Evolutionary conservation across 30 jellyfish, hydroid and myxozoan genomes (phyloP), one percentile per base, ranked within the genome.

Genomic region (Pseudorhiza aurosa): DNA sequence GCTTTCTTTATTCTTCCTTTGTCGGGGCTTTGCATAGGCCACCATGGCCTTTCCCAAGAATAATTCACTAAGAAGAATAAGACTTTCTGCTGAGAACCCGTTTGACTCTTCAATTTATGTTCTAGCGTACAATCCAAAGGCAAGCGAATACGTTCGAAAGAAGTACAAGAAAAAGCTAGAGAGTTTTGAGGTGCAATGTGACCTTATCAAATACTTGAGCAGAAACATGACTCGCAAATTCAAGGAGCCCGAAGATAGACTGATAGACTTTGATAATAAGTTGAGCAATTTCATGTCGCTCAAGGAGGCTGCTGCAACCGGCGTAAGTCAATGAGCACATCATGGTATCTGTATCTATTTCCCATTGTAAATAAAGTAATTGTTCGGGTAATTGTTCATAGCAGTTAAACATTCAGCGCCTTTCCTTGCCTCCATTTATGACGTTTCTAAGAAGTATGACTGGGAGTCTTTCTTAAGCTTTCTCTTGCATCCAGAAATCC

Each of bases 181-280:
- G 47, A 18, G 26, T 45, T 93, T 83, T 56, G 98, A 85, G 65
- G 85, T 82, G n/a, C 62, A 73, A 25, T 93, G 98, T 46, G 83
- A 72, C 47, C 85, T 93, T 8, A 83, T 93, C 37, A 15, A 75
- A n/a, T 93, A 85, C 81, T 83, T 93, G 30, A 87, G 98, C 65
- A 87, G 59, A 35, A 39, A 25, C 22, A 93, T 93, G 98, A 86
- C 88, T 4, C 71, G 82, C 18, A 85, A 67, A 27, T 93, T 79
- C 87, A 51, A 78, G 19, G 98, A 93, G 51, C 98, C 98, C 17
- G 98, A 85, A 55, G 98, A 93, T 56, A 56, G 98, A 28, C 96
- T 89, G 17, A 72, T 80, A 24, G 98, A 93, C 65, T 85, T 93
- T 57, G 98, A 93, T 35, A 59, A 70, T 24, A 93, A 93, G 46